Percentiles rank a stretch among this genome's conserved stretches.
Evolutionary conservation across 2,888 invertebrate species (phyloP).

Genomic region (Drosophila mayaguana): DNA sequence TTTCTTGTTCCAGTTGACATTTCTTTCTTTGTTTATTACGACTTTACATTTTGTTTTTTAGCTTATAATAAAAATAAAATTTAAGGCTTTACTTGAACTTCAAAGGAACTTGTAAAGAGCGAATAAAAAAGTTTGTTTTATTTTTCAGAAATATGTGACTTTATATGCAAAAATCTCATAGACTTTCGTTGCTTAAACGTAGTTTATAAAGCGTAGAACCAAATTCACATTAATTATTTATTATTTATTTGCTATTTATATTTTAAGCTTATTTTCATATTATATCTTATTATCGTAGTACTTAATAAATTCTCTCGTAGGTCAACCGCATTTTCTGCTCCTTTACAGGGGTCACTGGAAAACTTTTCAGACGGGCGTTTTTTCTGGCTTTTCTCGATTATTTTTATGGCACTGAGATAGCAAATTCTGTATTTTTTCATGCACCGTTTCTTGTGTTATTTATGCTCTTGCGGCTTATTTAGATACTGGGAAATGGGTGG

Average conservation of each 20-base stretch:
- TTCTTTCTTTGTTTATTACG: not conserved
- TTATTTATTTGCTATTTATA: not conserved
- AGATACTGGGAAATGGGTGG: constrained; percentile 48
- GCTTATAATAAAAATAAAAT: not conserved
- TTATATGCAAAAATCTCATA: too few relatives aligned
- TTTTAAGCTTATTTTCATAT: not conserved
- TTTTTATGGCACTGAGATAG: constrained; percentile 25
- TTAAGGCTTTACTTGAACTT: not conserved
- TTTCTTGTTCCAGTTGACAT: not conserved
- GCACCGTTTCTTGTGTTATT: constrained; percentile 52
- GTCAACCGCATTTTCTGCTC: constrained; percentile 1
- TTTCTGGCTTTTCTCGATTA: not conserved
- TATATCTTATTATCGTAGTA: not conserved
- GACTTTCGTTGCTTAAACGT: too few relatives aligned
- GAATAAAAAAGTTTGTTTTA: not conserved
- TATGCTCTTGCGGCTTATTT: constrained; percentile 64
- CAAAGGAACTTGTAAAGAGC: not conserved
- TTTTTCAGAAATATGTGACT: too few relatives aligned
- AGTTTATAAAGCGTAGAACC: too few relatives aligned
- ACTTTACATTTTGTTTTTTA: not conserved
- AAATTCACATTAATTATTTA: too few relatives aligned
- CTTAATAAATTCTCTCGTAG: constrained; percentile 3
- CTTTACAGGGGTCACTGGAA: not conserved
- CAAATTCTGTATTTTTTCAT: constrained; percentile 21
- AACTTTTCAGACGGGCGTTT: constrained; percentile 9